Conservation (phyloP, 2,113 vertebrate genomes). For the Poicephalus gulielmi region DNA sequence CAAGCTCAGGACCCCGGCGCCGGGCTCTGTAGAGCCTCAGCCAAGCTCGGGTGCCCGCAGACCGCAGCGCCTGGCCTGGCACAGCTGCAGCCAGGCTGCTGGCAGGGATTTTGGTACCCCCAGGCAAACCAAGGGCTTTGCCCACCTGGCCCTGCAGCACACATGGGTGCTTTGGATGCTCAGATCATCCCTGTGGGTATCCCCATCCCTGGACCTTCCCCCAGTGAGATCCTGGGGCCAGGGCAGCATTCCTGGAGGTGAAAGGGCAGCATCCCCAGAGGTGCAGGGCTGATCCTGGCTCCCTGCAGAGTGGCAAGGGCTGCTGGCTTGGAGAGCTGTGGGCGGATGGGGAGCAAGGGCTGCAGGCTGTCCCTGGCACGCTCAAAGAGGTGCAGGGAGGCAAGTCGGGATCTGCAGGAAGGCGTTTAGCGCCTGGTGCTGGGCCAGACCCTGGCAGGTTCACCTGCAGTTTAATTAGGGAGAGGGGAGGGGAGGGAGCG, state of each 20-base stretch:
- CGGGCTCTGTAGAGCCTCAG: background rate
- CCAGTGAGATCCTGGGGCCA: background rate
- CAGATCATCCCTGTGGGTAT: background rate
- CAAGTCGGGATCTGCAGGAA: constrained; percentile 76
- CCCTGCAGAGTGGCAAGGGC: background rate
- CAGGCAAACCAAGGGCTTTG: constrained; percentile 9
- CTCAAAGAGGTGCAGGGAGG: constrained; percentile 55
- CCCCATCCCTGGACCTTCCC: background rate
- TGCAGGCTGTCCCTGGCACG: constrained; percentile 38
- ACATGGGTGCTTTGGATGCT: background rate
- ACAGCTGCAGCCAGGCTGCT: constrained; percentile 6
- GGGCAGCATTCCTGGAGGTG: background rate
- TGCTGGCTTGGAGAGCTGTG: fast-evolving
- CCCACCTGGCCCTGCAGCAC: background rate
- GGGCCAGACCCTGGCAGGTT: constrained; percentile 75
- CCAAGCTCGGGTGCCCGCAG: background rate
- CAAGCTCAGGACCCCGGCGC: background rate
- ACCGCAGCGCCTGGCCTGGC: background rate
- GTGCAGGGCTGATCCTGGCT: fast-evolving
- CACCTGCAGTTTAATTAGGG: constrained; percentile 76
- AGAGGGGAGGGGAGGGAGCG: constrained; percentile 41
- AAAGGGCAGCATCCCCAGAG: fast-evolving
- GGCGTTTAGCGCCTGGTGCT: constrained; percentile 50
- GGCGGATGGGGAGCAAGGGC: background rate
- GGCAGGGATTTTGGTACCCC: background rate